phyloP scores from a whole-genome alignment of 53 echinoderm and acorn worm genomes.

The Echinometra lucunter region DNA sequence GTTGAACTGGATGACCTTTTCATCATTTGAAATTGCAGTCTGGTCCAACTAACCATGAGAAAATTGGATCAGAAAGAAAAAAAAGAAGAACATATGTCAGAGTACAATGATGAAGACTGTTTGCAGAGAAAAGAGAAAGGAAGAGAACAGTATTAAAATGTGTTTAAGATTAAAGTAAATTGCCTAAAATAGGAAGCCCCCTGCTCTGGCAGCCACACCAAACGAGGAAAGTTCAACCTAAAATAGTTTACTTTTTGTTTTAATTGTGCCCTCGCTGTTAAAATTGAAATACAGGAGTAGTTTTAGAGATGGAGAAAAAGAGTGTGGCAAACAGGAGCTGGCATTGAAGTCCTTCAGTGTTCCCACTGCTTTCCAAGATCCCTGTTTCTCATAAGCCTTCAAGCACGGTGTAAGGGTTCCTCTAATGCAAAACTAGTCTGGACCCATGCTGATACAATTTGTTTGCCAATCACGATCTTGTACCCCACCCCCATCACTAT shows the following conservation, averaged over 20 bases:
- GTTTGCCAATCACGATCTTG: neutral
- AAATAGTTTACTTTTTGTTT: slow-evolving; percentile 59
- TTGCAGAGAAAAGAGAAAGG: neutral
- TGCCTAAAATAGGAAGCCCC: slow-evolving; percentile 66
- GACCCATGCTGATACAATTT: slow-evolving; percentile 44
- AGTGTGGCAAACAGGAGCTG: slow-evolving; percentile 17
- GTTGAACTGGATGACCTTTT: slow-evolving; percentile 42
- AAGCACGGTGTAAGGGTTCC: neutral
- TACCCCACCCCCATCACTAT: neutral
- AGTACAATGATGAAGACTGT: slow-evolving; percentile 42
- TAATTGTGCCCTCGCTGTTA: slow-evolving; percentile 36
- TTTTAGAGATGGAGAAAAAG: neutral
- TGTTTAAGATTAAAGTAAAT: slow-evolving; percentile 60
- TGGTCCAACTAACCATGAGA: slow-evolving; percentile 25
- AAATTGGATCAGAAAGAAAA: slow-evolving; percentile 35
- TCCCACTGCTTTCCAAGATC: slow-evolving; percentile 54
- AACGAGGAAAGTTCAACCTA: neutral
- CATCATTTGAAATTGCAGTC: slow-evolving; percentile 24
- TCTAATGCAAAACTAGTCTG: slow-evolving; percentile 9
- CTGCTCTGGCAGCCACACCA: slow-evolving; percentile 46
- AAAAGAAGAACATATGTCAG: slow-evolving; percentile 13
- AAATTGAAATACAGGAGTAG: neutral
- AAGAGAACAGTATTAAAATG: slow-evolving; percentile 32
- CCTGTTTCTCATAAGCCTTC: slow-evolving; percentile 2
- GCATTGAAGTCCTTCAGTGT: slow-evolving; percentile 39